A percentile compares a stretch with the other conserved stretches of the same genome.
These are phyloP conservation scores for Eupithecia inturbata DNA, from an alignment of 2,888 invertebrate species.

Conservation along the genomic window DNA sequence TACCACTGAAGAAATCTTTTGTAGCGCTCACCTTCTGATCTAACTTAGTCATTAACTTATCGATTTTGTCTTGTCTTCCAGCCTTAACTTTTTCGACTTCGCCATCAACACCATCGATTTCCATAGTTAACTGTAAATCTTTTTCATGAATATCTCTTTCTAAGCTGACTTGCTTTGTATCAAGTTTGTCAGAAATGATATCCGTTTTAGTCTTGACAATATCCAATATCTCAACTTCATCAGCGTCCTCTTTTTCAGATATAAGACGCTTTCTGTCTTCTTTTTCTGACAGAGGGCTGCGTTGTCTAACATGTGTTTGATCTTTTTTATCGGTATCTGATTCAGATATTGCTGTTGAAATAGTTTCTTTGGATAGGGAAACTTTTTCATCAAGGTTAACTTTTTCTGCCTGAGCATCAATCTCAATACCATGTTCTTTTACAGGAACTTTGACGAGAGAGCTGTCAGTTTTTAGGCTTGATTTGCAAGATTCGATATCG, in stretches of 20 bases:
- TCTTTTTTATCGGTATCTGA: constrained; percentile 20
- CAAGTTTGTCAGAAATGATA: constrained; percentile 70
- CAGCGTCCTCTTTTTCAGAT: constrained; percentile 42
- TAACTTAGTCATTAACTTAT: constrained; percentile 57
- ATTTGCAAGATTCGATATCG: constrained; percentile 47
- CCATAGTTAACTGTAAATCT: constrained; percentile 30
- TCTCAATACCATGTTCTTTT: constrained; percentile 62
- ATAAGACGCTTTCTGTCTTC: constrained; percentile 41
- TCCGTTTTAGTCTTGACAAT: constrained; percentile 27
- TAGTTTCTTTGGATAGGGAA: constrained; percentile 4
- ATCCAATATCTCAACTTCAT: constrained; percentile 32
- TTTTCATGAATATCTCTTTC: constrained; percentile 58
- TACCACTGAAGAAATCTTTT: constrained; percentile 56
- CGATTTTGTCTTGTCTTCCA: constrained; percentile 46
- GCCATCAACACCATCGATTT: constrained; percentile 56
- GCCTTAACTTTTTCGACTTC: constrained; percentile 49
- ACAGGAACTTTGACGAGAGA: constrained; percentile 58
- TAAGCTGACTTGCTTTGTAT: constrained; percentile 71
- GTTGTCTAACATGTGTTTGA: constrained; percentile 28
- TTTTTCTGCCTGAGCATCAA: constrained; percentile 47
- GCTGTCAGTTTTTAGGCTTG: constrained; percentile 57
- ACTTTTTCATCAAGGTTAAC: constrained; percentile 24
- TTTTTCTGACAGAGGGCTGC: constrained; percentile 40
- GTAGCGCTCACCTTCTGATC: constrained; percentile 59
- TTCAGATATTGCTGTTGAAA: neutral